Evolutionary conservation across 2,113 vertebrate species (phyloP), one percentile per base, ranked within the genome.

Genomic region (Pampusana beccarii): DNA sequence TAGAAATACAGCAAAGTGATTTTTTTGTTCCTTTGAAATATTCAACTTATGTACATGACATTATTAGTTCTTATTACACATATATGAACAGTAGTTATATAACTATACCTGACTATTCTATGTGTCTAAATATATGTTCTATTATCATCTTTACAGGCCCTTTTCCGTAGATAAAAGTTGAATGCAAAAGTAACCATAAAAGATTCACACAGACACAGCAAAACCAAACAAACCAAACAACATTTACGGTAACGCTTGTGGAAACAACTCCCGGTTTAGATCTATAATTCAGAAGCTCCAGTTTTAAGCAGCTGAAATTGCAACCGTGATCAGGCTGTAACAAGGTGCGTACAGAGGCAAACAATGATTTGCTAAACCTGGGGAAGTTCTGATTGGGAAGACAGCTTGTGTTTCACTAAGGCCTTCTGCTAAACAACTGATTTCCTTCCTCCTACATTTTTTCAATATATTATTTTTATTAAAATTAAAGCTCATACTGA

Each of bases 21-120:
- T 44, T 69, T 67, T 60, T 84, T 80, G 18, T 54, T 93, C 17
- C 61, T 91, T 90, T 80, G 48, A 80, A 88, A 74, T 78, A 80
- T 1, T 58, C 10, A 13, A 14, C 62, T 69, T 12, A 25, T 7
- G 10, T 62, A 62, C 5, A 4, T 61, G 38, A 70, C 8, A 11
- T 15, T 57, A 56, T 38, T 57, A 46, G 42, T 67, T 93, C 34
- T 73, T 74, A 62, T 7, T 70, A 29, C 62, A 70, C 16, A 74
- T 9, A 69, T 11, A 31, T 12, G 31, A 84, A 29, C 6, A 66
- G 26, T 16, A 72, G 24, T 51, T 69, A 38, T 16, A 31, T 23
- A 87, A 66, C 57, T 34, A 70, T 16, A 61, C 29, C 23, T 34
- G 56, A 74, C 40, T 67, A 31, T 64, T 72, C 31, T 46, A 20